Evolutionary conservation across 2,888 invertebrate species (phyloP), one percentile per base, ranked within the genome.

Genomic region (Eilema caniola): DNA sequence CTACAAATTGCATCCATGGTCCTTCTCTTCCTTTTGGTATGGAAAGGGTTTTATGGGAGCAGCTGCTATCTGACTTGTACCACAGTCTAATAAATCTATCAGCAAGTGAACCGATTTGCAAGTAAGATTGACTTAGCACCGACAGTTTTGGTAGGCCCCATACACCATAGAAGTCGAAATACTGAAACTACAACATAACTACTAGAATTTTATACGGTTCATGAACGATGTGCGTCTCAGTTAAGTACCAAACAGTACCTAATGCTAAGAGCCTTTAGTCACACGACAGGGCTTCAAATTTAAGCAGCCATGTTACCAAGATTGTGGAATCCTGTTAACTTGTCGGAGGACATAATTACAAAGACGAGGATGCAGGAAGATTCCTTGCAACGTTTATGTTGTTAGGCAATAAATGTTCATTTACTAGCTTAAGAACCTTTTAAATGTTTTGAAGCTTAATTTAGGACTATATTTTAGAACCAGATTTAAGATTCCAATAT

Each of bases 241-340:
- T n/a, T n/a, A n/a, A 53, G 8, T n/a, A 53, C 53, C n/a, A 53
- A 53, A 53, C 53, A 53, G n/a, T 53, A 53, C 10, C 53, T 53
- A 53, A 53, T 53, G 53, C 10, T 53, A n/a, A 57, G 14, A n/a
- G 3, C 64, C 41, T 33, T 24, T 28, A 11, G 69, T 71, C 63
- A 71, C 59, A 28, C 53, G 59, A 76, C 70, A 76, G 73, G 68
- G 75, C 72, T 74, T 41, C 71, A 66, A 71, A 73, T 81, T 76
- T 71, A 74, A 73, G 70, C 71, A 70, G 66, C 25, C 62, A 66
- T 66, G 70, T 62, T 72, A 60, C 64, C 71, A 79, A 82, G 77
- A 82, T 80, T 74, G 72, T 72, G 72, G 77, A 79, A 77, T 82
- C 77, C 73, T 74, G 82, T 82, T 77, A 77, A 74, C 73, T 66